Percentiles rank a stretch among this genome's conserved stretches.
phyloP scores from a whole-genome alignment of 2,888 invertebrate species.

The Petrophora chlorosata region DNA sequence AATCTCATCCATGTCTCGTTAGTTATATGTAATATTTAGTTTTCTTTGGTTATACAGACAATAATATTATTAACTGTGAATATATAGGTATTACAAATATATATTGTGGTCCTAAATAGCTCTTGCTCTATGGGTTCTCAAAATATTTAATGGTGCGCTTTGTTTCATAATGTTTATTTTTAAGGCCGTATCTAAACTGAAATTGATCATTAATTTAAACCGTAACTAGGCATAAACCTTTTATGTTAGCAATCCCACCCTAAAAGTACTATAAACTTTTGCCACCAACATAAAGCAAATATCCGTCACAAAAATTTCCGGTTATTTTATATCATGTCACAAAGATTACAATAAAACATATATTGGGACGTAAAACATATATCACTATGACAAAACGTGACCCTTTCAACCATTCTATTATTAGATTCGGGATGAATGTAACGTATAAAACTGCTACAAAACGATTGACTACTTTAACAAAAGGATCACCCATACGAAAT shows the following conservation, averaged over 20 bases:
- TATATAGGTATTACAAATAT: no score
- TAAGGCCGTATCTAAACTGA: neutral
- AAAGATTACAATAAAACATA: constrained; percentile 54
- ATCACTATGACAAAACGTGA: constrained; percentile 51
- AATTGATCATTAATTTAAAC: constrained; percentile 15
- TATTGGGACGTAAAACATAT: constrained; percentile 29
- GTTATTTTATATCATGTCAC: constrained; percentile 51
- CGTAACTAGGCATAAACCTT: constrained; percentile 17
- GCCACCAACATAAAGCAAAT: constrained; percentile 37
- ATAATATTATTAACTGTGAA: no score
- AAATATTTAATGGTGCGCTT: neutral
- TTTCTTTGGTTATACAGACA: no score
- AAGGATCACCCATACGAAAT: constrained; percentile 64
- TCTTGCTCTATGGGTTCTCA: no score
- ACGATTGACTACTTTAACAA: constrained; percentile 70
- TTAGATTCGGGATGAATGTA: constrained; percentile 68
- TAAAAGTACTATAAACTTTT: constrained; percentile 25
- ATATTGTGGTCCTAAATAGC: no score
- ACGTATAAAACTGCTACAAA: constrained; percentile 69
- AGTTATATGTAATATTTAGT: no score
- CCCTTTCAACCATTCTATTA: constrained; percentile 61
- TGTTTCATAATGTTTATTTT: no score
- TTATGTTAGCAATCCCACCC: constrained; percentile 17
- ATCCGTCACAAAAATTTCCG: constrained; percentile 43
- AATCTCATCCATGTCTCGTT: no score